These are phyloP conservation scores for Drosophila mulleri DNA, from an alignment of 2,888 invertebrate genomes.

Conservation along the genomic window DNA sequence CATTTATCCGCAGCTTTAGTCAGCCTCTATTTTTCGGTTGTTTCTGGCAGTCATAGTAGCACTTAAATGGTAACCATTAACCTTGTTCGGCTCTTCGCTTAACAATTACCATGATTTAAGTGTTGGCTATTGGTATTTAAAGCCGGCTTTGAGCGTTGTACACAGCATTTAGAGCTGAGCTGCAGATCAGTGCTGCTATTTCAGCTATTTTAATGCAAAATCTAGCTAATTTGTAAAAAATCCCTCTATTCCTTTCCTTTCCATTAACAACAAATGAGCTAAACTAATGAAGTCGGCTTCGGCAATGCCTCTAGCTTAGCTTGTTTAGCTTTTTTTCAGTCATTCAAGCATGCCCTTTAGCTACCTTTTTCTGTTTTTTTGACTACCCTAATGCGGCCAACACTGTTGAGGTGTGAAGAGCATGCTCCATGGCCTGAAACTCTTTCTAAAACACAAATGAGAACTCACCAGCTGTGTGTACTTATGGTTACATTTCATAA, in stretches of 20 bases:
- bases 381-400: slow-evolving; percentile 5
- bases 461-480: slow-evolving; percentile 55
- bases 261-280: neutral
- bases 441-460: slow-evolving; percentile 30
- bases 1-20: slow-evolving; percentile 1
- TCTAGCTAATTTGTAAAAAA: neutral
- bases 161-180: neutral
- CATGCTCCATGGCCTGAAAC: slow-evolving; percentile 24
- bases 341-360: neutral
- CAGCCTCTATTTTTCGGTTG: slow-evolving; percentile 12
- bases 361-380: neutral
- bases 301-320: neutral
- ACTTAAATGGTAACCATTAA: slow-evolving; percentile 57
- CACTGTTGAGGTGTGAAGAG: slow-evolving; percentile 6
- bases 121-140: slow-evolving; percentile 36
- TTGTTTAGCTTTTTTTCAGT: neutral
- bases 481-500: slow-evolving; percentile 56
- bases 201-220: neutral
- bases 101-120: slow-evolving; percentile 40
- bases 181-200: neutral
- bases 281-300: neutral
- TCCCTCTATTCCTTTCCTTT: neutral
- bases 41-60: slow-evolving; percentile 8
- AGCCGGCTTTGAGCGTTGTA: slow-evolving; percentile 29
- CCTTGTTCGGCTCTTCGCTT: slow-evolving; percentile 52